Evolutionary conservation across 2,113 vertebrate species (phyloP), one percentile per base, ranked within the genome.

Genomic region (Saccopteryx bilineata): DNA sequence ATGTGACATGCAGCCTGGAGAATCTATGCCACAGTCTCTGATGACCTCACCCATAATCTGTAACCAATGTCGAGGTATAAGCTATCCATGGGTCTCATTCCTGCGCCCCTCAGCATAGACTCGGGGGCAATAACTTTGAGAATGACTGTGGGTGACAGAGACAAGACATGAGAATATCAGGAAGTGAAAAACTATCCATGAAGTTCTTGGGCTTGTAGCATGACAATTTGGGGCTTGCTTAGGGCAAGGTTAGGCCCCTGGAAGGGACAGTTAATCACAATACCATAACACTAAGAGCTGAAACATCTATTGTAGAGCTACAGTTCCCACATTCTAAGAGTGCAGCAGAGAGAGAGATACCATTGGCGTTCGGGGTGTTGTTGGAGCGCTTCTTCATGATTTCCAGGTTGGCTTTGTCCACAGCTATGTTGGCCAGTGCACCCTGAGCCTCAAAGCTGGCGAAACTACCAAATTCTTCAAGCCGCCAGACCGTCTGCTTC

Each of bases 341-440:
- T 9, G 9, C 23, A 58, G 31, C 6, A 65, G 76, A 58, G 63
- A 61, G 17, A 69, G 17, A 69, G 48, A 3, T 97, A 97, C 97
- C 98, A 0, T 92, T 97, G 82, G 5, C 5, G 56, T 75, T 65
- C 0, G 95, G 46, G n/a, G 97, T 97, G 39, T 82, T 0, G 91
- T 98, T 98, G 88, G 94, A 96, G 14, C 93, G 91, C 86, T 97
- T 93, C 0, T 21, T 98, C 72, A 96, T 66, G 88, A 66, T 89
- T 0, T 94, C 94, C 93, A 98, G 78, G 56, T 98, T 97, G 63
- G 95, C 86, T 93, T 85, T 97, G 83, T 91, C 89, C 84, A 97
- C 97, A 75, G 97, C 97, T 2, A 90, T 92, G 8, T 97, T 98
- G 76, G 96, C 97, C 95, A 97, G 0, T 2, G 97, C 97, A 28